phyloP scores from a whole-genome alignment of 1,140 invertebrate species.

The Bombus turneri region DNA sequence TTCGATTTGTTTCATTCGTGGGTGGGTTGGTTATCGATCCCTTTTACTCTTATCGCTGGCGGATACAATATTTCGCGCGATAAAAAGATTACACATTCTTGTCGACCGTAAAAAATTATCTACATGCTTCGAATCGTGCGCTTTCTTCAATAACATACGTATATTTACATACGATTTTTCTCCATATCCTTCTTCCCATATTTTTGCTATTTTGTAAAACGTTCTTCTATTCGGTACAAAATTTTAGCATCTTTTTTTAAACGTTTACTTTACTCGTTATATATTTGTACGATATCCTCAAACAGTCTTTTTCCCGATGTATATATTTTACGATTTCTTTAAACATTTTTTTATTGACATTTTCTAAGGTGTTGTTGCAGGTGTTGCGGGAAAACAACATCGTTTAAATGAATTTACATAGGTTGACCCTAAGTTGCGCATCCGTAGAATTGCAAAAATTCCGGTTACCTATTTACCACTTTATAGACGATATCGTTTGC shows the following conservation, averaged over 20 bases:
- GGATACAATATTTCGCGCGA: not conserved
- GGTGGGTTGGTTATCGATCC: constrained; percentile 5
- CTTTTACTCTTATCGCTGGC: not conserved
- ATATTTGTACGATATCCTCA: no score
- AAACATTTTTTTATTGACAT: not conserved
- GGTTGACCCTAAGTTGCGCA: no score
- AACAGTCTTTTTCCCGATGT: no score
- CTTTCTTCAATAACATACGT: not conserved
- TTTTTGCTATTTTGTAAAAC: not conserved
- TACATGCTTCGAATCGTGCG: not conserved
- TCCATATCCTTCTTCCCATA: not conserved
- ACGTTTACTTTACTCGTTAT: not conserved
- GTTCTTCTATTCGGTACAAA: not conserved
- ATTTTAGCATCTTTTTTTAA: not conserved
- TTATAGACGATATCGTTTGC: not conserved
- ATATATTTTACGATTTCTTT: not conserved
- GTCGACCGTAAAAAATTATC: not conserved
- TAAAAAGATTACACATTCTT: not conserved
- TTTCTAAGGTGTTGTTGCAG: no score
- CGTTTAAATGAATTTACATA: no score
- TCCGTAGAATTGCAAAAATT: no score
- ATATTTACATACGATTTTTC: not conserved
- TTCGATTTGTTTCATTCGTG: not conserved
- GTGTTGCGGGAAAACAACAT: no score
- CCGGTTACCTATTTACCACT: not conserved